These are phyloP conservation scores for Aethes cnicana DNA, from an alignment of 2,888 invertebrate genomes.

Conservation along the genomic window DNA sequence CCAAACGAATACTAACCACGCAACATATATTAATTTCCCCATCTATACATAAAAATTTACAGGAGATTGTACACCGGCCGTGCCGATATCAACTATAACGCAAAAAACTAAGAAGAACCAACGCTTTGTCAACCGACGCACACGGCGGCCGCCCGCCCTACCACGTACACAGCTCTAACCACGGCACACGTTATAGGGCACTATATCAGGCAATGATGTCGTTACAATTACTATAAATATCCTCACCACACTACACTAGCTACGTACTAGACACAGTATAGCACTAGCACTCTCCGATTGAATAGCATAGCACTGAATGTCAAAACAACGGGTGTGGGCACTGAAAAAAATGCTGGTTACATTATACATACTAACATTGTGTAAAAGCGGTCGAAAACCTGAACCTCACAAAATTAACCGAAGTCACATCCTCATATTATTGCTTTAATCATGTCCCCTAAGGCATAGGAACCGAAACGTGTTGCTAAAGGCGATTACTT, in stretches of 20 bases:
- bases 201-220: slow-evolving; percentile 66
- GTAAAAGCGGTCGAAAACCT: slow-evolving; percentile 57
- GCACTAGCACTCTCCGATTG: slow-evolving; percentile 65
- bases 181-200: slow-evolving; percentile 73
- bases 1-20: slow-evolving; percentile 64
- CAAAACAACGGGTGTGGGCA: slow-evolving; percentile 38
- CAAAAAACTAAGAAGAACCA: slow-evolving; percentile 56
- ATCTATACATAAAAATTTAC: slow-evolving; percentile 79
- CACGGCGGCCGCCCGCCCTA: slow-evolving; percentile 41
- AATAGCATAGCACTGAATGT: slow-evolving; percentile 47
- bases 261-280: slow-evolving; percentile 64
- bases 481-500: slow-evolving; percentile 35
- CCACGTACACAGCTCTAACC: slow-evolving; percentile 51
- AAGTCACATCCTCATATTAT: slow-evolving; percentile 77
- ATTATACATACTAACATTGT: slow-evolving; percentile 19
- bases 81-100: slow-evolving; percentile 52
- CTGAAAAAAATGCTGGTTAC: slow-evolving; percentile 15
- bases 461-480: slow-evolving; percentile 61
- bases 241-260: slow-evolving; percentile 49
- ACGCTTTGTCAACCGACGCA: slow-evolving; percentile 32
- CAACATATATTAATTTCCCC: slow-evolving; percentile 80
- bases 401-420: slow-evolving; percentile 49
- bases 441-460: slow-evolving; percentile 62
- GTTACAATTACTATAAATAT: slow-evolving; percentile 45
- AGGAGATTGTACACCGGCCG: slow-evolving; percentile 74